phyloP scores from a whole-genome alignment of 2,113 vertebrate genomes.

The Muntiacus muntjak region DNA sequence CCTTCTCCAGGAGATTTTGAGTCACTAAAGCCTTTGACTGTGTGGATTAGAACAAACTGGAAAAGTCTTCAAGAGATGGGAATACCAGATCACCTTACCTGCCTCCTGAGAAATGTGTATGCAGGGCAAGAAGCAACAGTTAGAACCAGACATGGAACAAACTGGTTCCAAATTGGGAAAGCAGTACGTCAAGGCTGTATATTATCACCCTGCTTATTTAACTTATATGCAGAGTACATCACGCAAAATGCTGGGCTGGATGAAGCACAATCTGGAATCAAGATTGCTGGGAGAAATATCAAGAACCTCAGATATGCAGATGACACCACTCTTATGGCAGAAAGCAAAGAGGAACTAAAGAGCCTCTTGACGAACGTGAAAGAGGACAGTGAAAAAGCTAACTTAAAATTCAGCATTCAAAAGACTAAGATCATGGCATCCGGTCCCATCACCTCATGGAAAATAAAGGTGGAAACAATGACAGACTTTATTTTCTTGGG shows the following conservation, averaged over 20 bases:
- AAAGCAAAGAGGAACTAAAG: neutral
- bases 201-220: neutral
- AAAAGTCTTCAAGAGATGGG: neutral
- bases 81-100: neutral
- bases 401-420: neutral
- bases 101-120: neutral
- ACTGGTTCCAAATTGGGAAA: neutral
- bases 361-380: neutral
- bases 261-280: neutral
- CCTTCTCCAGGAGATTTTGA: neutral
- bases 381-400: neutral
- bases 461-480: neutral
- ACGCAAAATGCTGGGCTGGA: neutral
- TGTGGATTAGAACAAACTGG: neutral
- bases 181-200: neutral
- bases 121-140: neutral
- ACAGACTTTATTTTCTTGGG: neutral
- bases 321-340: neutral
- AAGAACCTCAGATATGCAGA: neutral
- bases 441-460: neutral
- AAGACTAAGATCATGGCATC: neutral
- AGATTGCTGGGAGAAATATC: neutral
- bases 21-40: neutral
- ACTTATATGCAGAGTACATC: neutral
- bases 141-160: neutral